Conservation (phyloP, 1,140 invertebrate genomes). For the Plectus sambesii region DNA sequence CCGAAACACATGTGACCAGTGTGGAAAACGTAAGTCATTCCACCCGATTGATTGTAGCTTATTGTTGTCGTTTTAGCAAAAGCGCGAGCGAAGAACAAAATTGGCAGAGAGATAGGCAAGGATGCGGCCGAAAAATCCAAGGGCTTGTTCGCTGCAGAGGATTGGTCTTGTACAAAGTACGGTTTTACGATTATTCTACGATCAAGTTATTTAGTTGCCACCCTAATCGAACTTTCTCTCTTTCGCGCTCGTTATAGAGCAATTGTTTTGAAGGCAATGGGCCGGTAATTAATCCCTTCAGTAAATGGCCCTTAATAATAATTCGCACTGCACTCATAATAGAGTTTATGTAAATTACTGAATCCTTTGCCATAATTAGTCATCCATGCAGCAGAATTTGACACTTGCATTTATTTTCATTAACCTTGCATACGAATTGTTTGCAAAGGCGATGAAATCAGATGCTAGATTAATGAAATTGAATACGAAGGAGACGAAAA, state of each 20-base stretch:
- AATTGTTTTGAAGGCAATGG: no score
- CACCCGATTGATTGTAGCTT: slow-evolving; percentile 2
- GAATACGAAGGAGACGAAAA: no score
- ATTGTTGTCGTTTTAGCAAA: slow-evolving; percentile 23
- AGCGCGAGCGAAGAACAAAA: slow-evolving; percentile 59
- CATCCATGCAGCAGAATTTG: no score
- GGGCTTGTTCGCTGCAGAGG: slow-evolving; percentile 93
- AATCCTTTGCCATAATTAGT: no score
- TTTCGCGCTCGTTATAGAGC: neutral
- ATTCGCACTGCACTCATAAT: no score
- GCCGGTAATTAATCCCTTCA: no score
- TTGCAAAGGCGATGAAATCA: no score
- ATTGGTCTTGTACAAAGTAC: slow-evolving; percentile 95
- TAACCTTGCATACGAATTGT: no score
- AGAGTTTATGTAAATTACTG: no score
- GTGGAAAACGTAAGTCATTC: slow-evolving; percentile 31
- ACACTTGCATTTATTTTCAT: no score
- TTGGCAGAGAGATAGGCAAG: slow-evolving; percentile 93
- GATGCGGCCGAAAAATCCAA: slow-evolving; percentile 92
- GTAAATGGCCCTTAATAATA: no score
- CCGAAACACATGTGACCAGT: slow-evolving; percentile 21
- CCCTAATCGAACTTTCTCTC: slow-evolving; percentile 5
- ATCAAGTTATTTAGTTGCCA: slow-evolving; percentile 6
- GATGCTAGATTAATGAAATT: no score
- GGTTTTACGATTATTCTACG: slow-evolving; percentile 24